Conservation (phyloP, 2,888 invertebrate species). For the Tortricodes alternella region DNA sequence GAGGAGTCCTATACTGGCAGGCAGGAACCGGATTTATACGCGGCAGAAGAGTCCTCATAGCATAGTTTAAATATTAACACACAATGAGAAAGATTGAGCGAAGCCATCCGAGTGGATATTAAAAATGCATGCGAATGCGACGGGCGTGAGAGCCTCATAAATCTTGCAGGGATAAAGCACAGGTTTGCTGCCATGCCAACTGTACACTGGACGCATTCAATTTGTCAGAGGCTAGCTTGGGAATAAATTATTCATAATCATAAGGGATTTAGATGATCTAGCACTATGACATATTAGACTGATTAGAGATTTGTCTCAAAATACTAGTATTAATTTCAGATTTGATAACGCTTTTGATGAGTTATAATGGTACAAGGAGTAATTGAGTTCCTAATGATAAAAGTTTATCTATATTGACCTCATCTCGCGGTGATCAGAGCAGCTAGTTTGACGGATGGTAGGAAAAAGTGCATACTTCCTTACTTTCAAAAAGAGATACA, state of each 20-base stretch:
- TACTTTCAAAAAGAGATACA: no score
- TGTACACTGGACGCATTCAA: neutral
- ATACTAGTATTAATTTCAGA: no score
- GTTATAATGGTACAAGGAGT: no score
- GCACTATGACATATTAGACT: neutral
- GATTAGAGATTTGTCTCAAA: no score
- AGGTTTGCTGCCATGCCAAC: conserved; percentile 8
- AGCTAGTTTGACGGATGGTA: no score
- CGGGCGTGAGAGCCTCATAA: conserved; percentile 35
- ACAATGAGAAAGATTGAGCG: conserved; percentile 14
- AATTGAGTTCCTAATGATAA: no score
- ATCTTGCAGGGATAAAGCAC: conserved; percentile 34
- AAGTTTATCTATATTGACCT: no score
- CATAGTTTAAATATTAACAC: conserved; percentile 1
- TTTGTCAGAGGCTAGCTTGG: neutral
- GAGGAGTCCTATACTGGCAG: no score
- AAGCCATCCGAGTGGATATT: conserved; percentile 1
- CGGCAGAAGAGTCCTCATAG: neutral
- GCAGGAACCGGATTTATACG: no score
- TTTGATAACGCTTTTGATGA: no score
- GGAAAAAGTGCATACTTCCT: no score
- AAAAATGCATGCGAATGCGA: conserved; percentile 9
- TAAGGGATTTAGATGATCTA: neutral
- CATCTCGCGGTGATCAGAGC: no score
- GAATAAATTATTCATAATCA: neutral